Evolutionary conservation across 2,888 invertebrate species (phyloP).

Genomic region (Hypsopygia costalis): DNA sequence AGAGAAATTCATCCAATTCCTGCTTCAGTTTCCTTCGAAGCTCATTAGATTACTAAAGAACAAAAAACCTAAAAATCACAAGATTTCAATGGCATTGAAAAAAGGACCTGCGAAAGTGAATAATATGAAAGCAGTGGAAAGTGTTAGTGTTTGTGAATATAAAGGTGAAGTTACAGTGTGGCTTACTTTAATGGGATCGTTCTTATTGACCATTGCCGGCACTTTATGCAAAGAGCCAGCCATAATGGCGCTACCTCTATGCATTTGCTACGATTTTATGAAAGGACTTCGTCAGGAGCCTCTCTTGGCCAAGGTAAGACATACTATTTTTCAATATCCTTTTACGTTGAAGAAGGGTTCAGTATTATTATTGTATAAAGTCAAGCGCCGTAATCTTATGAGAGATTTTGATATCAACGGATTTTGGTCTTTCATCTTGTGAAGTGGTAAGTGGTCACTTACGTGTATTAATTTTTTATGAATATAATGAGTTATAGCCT

Average conservation of each 20-base stretch:
- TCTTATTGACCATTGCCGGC: conserved; percentile 87
- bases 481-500: no score
- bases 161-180: conserved; percentile 68
- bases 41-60: not conserved
- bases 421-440: conserved; percentile 32
- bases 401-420: conserved; percentile 37
- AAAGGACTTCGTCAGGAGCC: conserved; percentile 75
- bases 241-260: conserved; percentile 93
- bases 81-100: not conserved
- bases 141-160: conserved; percentile 66
- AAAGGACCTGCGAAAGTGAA: conserved; percentile 31
- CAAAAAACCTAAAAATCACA: not conserved
- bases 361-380: conserved; percentile 29
- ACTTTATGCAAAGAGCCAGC: conserved; percentile 98
- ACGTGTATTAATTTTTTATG: no score
- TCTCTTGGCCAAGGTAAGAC: conserved; percentile 79
- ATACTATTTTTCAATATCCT: conserved; percentile 17
- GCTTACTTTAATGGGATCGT: conserved; percentile 81
- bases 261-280: conserved; percentile 92
- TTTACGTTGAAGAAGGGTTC: conserved; percentile 16
- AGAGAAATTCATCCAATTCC: not conserved
- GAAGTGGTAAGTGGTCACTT: conserved; percentile 25
- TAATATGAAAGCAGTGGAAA: conserved; percentile 41
- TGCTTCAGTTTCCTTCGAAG: not conserved
- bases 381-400: conserved; percentile 40